These are phyloP conservation scores for Lasaia peninsularis DNA, from an alignment of 1,140 invertebrate genomes.

Conservation along the genomic window DNA sequence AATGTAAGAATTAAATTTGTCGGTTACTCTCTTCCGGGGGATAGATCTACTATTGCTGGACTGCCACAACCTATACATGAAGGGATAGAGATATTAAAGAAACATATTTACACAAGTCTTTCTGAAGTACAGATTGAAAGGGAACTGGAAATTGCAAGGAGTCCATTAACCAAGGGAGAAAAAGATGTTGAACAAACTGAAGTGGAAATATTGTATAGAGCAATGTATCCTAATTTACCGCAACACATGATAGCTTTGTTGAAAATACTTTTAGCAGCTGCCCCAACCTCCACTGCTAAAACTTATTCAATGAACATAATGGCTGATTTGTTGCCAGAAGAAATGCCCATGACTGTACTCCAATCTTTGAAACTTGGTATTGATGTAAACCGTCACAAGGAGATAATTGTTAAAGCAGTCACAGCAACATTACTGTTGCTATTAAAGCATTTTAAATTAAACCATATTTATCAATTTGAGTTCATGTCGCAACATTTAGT, in stretches of 20 bases:
- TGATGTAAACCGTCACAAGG: conserved; percentile 98
- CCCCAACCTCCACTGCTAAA: conserved; percentile 98
- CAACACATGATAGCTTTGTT: conserved; percentile 98
- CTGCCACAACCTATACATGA: conserved; percentile 97
- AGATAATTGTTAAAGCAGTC: conserved; percentile 98
- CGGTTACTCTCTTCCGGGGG: conserved; percentile 91
- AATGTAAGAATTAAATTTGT: conserved; percentile 96
- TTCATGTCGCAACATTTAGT: conserved; percentile 99
- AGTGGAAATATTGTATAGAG: conserved; percentile 93
- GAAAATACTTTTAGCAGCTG: conserved; percentile 97
- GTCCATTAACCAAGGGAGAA: conserved; percentile 87
- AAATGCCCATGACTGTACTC: conserved; percentile 97
- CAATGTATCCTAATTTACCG: conserved; percentile 94
- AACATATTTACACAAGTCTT: conserved; percentile 91
- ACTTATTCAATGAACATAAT: conserved; percentile 99
- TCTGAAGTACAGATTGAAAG: conserved; percentile 90
- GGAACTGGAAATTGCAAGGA: conserved; percentile 89
- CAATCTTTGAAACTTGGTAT: conserved; percentile 98
- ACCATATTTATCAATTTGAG: conserved; percentile 99
- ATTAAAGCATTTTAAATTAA: conserved; percentile 99
- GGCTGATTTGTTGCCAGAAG: conserved; percentile 96
- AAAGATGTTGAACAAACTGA: conserved; percentile 86
- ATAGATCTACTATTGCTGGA: conserved; percentile 92
- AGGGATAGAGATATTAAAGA: conserved; percentile 92
- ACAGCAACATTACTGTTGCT: conserved; percentile 95